Conservation (phyloP, 2,888 invertebrate genomes). For the Agrotis ipsilon region DNA sequence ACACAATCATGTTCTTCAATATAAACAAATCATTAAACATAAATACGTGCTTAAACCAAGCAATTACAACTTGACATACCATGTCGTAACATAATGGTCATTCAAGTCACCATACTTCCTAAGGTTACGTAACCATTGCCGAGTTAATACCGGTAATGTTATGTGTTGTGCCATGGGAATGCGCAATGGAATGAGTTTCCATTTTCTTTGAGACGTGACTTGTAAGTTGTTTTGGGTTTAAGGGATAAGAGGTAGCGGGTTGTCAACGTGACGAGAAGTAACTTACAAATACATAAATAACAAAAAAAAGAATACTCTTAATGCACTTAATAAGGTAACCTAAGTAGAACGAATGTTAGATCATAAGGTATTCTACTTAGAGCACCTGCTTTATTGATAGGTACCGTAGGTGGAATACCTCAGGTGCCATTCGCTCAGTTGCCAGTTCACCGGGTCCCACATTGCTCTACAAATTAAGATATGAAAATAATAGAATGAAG, state of each 20-base stretch:
- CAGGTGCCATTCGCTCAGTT: too few relatives aligned
- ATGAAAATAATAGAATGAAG: too few relatives aligned
- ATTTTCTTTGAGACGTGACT: constrained; percentile 64
- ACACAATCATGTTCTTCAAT: neutral
- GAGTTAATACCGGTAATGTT: constrained; percentile 27
- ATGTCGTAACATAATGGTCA: constrained; percentile 45
- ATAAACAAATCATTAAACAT: constrained; percentile 4
- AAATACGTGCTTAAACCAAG: neutral
- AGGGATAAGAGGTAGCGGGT: constrained; percentile 50
- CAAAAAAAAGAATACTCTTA: too few relatives aligned
- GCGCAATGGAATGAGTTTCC: constrained; percentile 73
- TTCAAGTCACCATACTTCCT: constrained; percentile 41
- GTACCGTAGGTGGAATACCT: too few relatives aligned
- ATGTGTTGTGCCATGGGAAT: constrained; percentile 50
- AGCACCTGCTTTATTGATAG: too few relatives aligned
- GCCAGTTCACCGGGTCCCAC: too few relatives aligned
- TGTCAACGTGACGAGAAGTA: neutral
- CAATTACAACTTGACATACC: constrained; percentile 16
- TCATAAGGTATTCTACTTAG: too few relatives aligned
- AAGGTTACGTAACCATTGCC: constrained; percentile 45
- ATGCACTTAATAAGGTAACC: too few relatives aligned
- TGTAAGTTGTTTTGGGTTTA: constrained; percentile 37
- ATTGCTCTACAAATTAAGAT: too few relatives aligned
- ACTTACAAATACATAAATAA: too few relatives aligned
- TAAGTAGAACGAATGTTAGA: too few relatives aligned